Evolutionary conservation across 2,113 vertebrate species (phyloP), one percentile per base, ranked within the genome.

Genomic region (Seriola quinqueradiata): DNA sequence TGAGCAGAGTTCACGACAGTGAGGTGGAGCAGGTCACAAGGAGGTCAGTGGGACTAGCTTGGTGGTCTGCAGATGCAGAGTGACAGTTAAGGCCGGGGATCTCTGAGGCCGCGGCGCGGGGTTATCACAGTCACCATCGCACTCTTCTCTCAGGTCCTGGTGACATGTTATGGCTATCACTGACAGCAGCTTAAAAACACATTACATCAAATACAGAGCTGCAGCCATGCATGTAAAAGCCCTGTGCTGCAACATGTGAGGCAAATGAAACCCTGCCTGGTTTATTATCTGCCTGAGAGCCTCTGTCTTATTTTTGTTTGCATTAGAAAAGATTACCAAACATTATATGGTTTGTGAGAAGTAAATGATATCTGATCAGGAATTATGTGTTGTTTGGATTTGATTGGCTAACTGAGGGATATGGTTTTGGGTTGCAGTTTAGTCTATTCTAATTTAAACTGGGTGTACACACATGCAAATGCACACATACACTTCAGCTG

Each of bases 101-200:
- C 66, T 76, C 75, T 8, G 38, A 64, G 78, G 46, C 80, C 42
- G 13, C n/a, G 8, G 87, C 21, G 14, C 44, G 1, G 54, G 87
- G 88, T 92, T 92, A 93, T 92, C 88, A 10, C 80, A 36, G 63
- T 61, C 68, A 23, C 83, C 87, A 93, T 93, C 88, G 5, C 75
- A 48, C 86, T 59, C 82, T 70, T 83, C 79, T 83, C 79, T 77
- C 77, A 63, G 89, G 75, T 82, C 54, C 68, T 66, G 77, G 70
- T 82, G 89, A 91, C 84, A 90, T 93, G 94, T 94, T 95, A 88
- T 94, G 94, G 75, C 92, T 94, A 89, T 89, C 87, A 60, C 81
- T 91, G 86, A 91, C 90, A 88, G 86, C 66, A 9, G 67, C 82
- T 89, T 91, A 76, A 90, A 86, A 84, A 74, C 75, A 32, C 58